A percentile compares a stretch with the other conserved stretches of the same genome.
These are phyloP conservation scores for Melanostigma gelatinosum DNA, from an alignment of 2,113 vertebrate genomes.

Conservation along the genomic window DNA sequence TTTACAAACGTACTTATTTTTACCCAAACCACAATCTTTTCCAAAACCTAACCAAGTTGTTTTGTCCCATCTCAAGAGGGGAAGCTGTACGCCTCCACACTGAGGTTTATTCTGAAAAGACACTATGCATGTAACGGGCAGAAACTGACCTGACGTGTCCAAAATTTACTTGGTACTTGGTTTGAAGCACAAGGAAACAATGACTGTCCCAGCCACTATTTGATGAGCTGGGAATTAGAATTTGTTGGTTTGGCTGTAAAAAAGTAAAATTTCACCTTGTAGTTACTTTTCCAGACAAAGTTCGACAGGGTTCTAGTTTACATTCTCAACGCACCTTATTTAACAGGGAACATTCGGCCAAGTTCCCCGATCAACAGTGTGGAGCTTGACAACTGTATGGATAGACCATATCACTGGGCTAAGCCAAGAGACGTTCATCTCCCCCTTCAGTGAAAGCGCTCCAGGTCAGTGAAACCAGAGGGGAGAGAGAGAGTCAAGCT, in stretches of 20 bases:
- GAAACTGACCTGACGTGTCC: background rate
- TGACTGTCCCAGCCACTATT: background rate
- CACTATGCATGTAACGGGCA: no score
- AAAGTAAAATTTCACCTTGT: constrained; percentile 20
- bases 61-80: background rate
- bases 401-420: constrained; percentile 52
- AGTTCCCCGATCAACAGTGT: constrained; percentile 33
- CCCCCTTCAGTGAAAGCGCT: constrained; percentile 66
- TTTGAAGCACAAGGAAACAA: background rate
- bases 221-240: background rate
- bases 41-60: no score
- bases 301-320: constrained; percentile 32
- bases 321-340: constrained; percentile 51
- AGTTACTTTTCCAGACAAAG: constrained; percentile 10
- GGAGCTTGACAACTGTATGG: constrained; percentile 24
- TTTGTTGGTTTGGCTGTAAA: background rate
- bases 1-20: background rate
- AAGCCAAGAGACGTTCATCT: constrained; percentile 64
- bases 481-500: constrained; percentile 60
- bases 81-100: background rate
- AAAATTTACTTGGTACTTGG: background rate
- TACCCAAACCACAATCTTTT: no score
- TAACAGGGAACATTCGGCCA: constrained; percentile 31
- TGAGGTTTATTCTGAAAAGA: background rate
- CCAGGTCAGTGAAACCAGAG: constrained; percentile 68